Conservation (phyloP, 2,888 invertebrate genomes). For the Lingula anatina region DNA sequence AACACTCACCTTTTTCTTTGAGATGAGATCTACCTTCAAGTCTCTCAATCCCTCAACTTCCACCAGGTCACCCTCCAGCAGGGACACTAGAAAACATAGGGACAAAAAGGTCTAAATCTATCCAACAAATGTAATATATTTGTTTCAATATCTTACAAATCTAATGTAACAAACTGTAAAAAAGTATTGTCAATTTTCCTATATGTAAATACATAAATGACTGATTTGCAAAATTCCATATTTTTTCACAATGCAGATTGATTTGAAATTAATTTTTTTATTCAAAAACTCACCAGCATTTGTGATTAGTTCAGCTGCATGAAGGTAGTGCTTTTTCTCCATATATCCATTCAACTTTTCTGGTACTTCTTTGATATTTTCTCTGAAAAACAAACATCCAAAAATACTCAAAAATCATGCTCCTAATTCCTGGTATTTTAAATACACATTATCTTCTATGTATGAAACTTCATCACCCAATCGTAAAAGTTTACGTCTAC, state of each 20-base stretch:
- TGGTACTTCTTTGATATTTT: conserved; percentile 70
- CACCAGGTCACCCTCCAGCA: conserved; percentile 68
- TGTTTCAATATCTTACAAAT: neutral
- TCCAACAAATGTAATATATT: neutral
- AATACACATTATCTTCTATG: no score
- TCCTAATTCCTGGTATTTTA: no score
- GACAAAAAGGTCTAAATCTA: neutral
- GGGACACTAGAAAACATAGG: conserved; percentile 57
- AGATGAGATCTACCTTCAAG: conserved; percentile 69
- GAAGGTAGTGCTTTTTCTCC: conserved; percentile 72
- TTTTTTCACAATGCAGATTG: no score
- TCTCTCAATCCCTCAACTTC: conserved; percentile 81
- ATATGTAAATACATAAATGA: no score
- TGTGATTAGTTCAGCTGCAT: conserved; percentile 74
- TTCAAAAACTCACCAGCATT: conserved; percentile 48
- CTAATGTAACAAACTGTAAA: neutral
- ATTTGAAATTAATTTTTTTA: no score
- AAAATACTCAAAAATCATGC: no score
- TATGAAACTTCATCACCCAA: neutral
- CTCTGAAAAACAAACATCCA: conserved; percentile 56
- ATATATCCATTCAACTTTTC: conserved; percentile 64
- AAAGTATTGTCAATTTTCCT: neutral
- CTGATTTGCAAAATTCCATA: no score
- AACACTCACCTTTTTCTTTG: conserved; percentile 64
- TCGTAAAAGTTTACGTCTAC: neutral